These are phyloP conservation scores for Phylloscopus collybita DNA, from an alignment of 2,797 vertebrate species.

Conservation along the genomic window DNA sequence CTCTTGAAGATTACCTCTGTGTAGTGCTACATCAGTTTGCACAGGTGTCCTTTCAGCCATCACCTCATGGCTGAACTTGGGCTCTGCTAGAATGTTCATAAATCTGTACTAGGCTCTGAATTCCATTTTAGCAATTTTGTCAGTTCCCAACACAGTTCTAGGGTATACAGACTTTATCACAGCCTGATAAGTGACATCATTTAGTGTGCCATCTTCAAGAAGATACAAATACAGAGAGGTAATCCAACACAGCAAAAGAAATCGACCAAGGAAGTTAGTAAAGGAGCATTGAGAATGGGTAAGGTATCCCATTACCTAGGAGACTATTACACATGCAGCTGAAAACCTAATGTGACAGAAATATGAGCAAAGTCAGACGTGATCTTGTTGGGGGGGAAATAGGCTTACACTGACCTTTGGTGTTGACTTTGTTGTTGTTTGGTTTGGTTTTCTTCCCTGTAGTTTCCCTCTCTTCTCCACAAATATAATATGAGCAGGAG, in stretches of 20 bases:
- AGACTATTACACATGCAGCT: background rate
- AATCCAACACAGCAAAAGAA: background rate
- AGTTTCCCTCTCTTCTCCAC: background rate
- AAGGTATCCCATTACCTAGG: background rate
- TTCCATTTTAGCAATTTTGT: background rate
- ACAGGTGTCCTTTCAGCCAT: background rate
- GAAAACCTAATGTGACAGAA: background rate
- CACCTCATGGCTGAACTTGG: background rate
- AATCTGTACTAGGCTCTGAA: background rate
- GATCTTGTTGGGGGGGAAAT: rapidly evolving
- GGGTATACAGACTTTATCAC: background rate
- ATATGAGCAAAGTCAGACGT: background rate
- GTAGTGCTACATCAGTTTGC: background rate
- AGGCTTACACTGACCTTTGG: background rate
- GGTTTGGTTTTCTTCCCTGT: background rate
- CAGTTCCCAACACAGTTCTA: background rate
- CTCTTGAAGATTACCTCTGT: background rate
- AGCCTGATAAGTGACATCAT: background rate
- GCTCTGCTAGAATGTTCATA: background rate
- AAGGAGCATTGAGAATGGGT: background rate
- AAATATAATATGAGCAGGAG: background rate
- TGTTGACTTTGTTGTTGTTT: background rate
- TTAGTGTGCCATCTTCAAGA: background rate
- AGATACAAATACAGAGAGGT: background rate
- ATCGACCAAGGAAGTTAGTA: background rate